Evolutionary conservation across 2,888 invertebrate genomes (phyloP), one percentile per base, ranked within the genome.

Genomic region (Drosophila subquinaria): DNA sequence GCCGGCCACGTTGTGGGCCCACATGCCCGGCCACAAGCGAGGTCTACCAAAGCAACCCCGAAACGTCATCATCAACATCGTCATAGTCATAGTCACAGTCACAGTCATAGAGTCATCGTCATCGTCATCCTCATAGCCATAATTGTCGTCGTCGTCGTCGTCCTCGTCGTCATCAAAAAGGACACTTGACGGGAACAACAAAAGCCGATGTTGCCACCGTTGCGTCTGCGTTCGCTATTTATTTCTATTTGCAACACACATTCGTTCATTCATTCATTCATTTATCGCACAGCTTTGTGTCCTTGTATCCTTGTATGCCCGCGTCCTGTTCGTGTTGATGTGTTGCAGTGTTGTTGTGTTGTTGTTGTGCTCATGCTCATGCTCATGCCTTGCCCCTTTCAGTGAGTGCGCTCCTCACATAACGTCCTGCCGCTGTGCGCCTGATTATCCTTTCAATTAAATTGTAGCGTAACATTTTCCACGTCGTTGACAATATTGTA

Each of bases 41-140:
- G 90, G 90, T 90, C 91, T 89, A 91, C 91, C 91, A 77, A 79
- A 87, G 90, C 91, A 89, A 91, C 91, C 91, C 90, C 84, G 85
- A 75, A 81, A 76, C 80, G 62, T 70, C 79, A 68, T 64, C 69
- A 55, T 62, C 50, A 43, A 20, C 57, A 23, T 11, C 30, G 11
- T 13, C 47, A 53, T 11, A 11, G 11, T 15, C 47, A 47, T 62
- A 35, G 20, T 17, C 57, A 23, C 11, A 20, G 11, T 13, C 47
- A 53, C 9, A 11, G 11, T 15, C 47, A 47, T 62, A 35, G 20
- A 35, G 20, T 33, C 63, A n/a, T 50, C 57, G 36, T 17, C 60
- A 61, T 23, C 64, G 43, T 69, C 73, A 48, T 84, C 79, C 60
- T 70, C 76, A 62, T 20, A 62, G 43, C 67, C 73, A 51, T 84